Percentiles rank a stretch among this genome's conserved stretches.
phyloP scores from a whole-genome alignment of 2,113 vertebrate species.

The Boulengeromyrus knoepffleri region DNA sequence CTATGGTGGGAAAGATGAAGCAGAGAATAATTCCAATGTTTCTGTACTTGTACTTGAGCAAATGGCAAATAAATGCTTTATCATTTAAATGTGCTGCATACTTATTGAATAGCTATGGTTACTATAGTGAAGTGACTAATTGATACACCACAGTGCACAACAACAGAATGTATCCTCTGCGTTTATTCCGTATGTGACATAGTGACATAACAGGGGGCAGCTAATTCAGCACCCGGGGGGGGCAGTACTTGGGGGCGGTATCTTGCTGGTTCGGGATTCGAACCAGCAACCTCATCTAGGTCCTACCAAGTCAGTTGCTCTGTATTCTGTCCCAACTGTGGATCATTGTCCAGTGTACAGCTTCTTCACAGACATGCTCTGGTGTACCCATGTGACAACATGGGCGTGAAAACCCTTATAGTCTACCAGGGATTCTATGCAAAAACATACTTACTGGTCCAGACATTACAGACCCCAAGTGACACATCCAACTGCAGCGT shows the following conservation, averaged over 20 bases:
- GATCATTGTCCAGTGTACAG: not conserved
- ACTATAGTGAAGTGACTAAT: not conserved
- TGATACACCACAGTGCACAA: not conserved
- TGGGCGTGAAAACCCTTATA: not conserved
- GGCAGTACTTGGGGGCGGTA: not conserved
- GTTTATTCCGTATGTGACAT: not conserved
- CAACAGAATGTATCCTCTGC: not conserved
- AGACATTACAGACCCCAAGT: not conserved
- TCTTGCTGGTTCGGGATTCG: not conserved
- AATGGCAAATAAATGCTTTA: not conserved
- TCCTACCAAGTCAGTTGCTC: not conserved
- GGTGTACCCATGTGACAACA: not conserved
- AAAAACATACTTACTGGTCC: not conserved
- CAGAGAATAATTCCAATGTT: not conserved
- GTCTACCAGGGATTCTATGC: not conserved
- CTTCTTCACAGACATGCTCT: not conserved
- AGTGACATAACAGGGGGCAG: not conserved
- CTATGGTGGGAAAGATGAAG: not conserved
- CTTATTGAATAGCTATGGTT: not conserved
- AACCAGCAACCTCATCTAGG: not conserved
- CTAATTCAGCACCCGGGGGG: not conserved
- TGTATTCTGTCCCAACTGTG: not conserved
- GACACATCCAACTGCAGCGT: not conserved
- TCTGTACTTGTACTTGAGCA: not conserved
- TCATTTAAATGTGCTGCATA: not conserved